Percentiles rank a stretch among this genome's conserved stretches.
phyloP scores from a whole-genome alignment of 2,888 invertebrate species.

The Cantharis flavilabris region DNA sequence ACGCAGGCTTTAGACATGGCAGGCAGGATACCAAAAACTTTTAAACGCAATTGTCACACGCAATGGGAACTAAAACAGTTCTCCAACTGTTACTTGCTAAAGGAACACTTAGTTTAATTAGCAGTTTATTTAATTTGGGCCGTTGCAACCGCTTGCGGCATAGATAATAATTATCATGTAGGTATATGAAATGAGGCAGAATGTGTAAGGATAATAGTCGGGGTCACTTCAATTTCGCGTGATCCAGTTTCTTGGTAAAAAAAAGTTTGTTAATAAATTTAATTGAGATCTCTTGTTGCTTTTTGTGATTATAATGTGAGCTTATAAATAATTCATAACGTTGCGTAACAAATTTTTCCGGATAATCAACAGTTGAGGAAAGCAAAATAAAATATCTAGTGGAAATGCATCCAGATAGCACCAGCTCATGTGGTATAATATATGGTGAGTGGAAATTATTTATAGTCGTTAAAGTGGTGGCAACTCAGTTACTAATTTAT shows the following conservation, averaged over 20 bases:
- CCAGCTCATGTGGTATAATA: constrained; percentile 34
- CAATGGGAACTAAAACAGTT: constrained; percentile 29
- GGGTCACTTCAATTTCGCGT: constrained; percentile 14
- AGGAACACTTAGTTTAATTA: constrained; percentile 12
- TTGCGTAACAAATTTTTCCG: neutral
- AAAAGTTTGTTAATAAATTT: constrained; percentile 8
- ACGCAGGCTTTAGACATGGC: constrained; percentile 34
- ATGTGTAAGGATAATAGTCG: constrained; percentile 19
- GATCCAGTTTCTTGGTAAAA: neutral
- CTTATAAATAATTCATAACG: constrained; percentile 8
- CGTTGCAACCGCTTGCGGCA: constrained; percentile 20
- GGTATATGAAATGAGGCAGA: constrained; percentile 17
- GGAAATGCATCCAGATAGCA: constrained; percentile 21
- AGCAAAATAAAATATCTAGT: constrained; percentile 13
- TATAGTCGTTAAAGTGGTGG: constrained; percentile 46
- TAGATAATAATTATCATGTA: constrained; percentile 33
- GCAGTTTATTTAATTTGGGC: constrained; percentile 14
- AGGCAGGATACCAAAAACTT: constrained; percentile 34
- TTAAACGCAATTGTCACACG: constrained; percentile 38
- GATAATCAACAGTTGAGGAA: neutral
- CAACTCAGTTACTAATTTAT: constrained; percentile 49
- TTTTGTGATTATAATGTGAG: neutral
- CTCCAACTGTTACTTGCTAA: constrained; percentile 21
- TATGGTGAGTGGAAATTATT: constrained; percentile 43
- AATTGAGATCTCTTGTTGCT: constrained; percentile 9